Conservation (phyloP, 1,140 invertebrate genomes). For the Hyles vespertilio region DNA sequence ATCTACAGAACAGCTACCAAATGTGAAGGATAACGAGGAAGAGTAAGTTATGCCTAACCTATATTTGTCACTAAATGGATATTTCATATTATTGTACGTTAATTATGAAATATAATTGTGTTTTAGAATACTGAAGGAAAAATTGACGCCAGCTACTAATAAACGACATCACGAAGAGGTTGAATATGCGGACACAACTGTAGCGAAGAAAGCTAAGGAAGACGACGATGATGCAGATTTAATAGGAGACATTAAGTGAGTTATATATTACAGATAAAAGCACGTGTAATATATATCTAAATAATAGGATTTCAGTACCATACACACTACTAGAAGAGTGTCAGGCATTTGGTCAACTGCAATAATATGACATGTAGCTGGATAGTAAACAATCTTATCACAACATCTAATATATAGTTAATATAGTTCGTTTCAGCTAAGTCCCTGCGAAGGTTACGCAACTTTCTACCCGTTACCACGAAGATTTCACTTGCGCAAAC, state of each 20-base stretch:
- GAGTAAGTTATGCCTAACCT: conserved; percentile 50
- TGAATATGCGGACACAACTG: conserved; percentile 45
- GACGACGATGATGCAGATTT: conserved; percentile 49
- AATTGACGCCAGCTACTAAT: conserved; percentile 16
- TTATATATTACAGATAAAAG: not conserved
- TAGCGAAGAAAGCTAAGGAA: conserved; percentile 40
- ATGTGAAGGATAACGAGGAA: conserved; percentile 31
- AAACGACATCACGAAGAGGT: conserved; percentile 55
- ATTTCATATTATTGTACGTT: not conserved
- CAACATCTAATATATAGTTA: too few relatives aligned
- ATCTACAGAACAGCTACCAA: conserved; percentile 34
- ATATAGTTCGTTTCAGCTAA: too few relatives aligned
- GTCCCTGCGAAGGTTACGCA: too few relatives aligned
- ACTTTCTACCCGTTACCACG: too few relatives aligned
- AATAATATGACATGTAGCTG: too few relatives aligned
- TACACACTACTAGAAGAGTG: too few relatives aligned
- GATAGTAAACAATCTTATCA: too few relatives aligned
- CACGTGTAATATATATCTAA: not conserved
- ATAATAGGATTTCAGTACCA: too few relatives aligned
- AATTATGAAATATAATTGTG: too few relatives aligned
- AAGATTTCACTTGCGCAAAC: too few relatives aligned
- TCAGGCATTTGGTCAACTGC: too few relatives aligned
- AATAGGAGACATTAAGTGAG: conserved; percentile 57
- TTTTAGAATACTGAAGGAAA: not conserved
- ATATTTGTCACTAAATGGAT: conserved; percentile 9